A percentile compares a stretch with the other conserved stretches of the same genome.
Conservation (phyloP, 1,140 invertebrate genomes). For the Euwallacea similis region DNA sequence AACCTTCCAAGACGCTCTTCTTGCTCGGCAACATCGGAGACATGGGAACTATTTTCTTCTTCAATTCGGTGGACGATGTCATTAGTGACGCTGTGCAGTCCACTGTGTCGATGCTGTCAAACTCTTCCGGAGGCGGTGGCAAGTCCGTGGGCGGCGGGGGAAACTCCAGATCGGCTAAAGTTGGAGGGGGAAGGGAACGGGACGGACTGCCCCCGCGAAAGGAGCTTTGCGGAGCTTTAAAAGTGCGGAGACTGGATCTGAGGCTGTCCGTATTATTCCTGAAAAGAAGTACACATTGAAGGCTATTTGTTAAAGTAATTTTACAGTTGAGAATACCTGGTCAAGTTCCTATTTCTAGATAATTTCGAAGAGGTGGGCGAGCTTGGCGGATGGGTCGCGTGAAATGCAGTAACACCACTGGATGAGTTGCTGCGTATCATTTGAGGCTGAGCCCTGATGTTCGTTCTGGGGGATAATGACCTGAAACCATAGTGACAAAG, state of each 20-base stretch:
- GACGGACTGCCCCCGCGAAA: constrained; percentile 54
- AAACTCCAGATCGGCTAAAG: constrained; percentile 79
- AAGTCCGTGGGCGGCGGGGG: constrained; percentile 78
- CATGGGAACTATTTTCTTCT: constrained; percentile 55
- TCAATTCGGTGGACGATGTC: constrained; percentile 54
- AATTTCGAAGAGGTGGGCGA: constrained; percentile 60
- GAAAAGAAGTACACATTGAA: constrained; percentile 15
- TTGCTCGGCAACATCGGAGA: constrained; percentile 49
- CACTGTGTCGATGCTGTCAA: constrained; percentile 53
- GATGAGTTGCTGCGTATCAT: constrained; percentile 86
- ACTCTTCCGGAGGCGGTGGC: constrained; percentile 73
- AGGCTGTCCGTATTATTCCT: constrained; percentile 52
- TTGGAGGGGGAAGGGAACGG: constrained; percentile 55
- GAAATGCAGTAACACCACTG: constrained; percentile 69
- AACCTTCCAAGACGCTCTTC: constrained; percentile 42
- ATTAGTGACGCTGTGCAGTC: constrained; percentile 45
- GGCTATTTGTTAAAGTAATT: not conserved
- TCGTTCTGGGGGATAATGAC: constrained; percentile 61
- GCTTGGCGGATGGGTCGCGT: constrained; percentile 63
- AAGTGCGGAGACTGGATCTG: constrained; percentile 57
- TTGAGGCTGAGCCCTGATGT: constrained; percentile 67
- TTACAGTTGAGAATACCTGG: constrained; percentile 16
- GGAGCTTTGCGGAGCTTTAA: constrained; percentile 55
- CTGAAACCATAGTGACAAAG: constrained; percentile 14
- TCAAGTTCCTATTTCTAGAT: constrained; percentile 56